Conservation (phyloP, 2,888 invertebrate genomes). For the Geophilus truncorum region DNA sequence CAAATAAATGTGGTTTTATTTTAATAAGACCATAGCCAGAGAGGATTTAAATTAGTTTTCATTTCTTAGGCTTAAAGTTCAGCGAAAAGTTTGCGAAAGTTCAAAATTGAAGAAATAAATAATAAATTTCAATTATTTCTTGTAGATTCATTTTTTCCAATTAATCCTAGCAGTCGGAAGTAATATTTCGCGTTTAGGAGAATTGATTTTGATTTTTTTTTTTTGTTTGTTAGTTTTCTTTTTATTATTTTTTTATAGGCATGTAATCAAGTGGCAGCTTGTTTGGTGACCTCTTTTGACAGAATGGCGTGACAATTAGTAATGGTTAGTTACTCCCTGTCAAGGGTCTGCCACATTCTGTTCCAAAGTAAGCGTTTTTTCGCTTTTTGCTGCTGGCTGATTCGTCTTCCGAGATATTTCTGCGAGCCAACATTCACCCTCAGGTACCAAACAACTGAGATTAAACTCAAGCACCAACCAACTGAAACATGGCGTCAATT, state of each 20-base stretch:
- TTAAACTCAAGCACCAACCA: too few species aligned
- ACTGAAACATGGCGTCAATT: too few species aligned
- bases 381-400: background rate
- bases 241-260: too few species aligned
- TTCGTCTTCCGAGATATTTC: background rate
- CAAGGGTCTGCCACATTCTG: background rate
- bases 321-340: constrained; percentile 27
- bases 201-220: background rate
- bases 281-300: constrained; percentile 20
- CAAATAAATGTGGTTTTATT: background rate
- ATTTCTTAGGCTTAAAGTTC: background rate
- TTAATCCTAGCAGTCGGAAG: background rate
- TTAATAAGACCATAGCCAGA: background rate
- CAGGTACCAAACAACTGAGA: too few species aligned
- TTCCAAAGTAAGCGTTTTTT: background rate
- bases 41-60: background rate
- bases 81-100: background rate
- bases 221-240: background rate
- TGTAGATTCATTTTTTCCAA: background rate
- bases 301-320: background rate
- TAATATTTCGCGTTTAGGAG: background rate
- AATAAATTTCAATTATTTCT: background rate
- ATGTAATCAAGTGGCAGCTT: constrained; percentile 5
- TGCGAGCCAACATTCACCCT: too few species aligned
- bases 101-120: background rate